Base-by-base conservation (phyloP, 1,140 invertebrate species). In the Teleopsis dalmanni region DNA sequence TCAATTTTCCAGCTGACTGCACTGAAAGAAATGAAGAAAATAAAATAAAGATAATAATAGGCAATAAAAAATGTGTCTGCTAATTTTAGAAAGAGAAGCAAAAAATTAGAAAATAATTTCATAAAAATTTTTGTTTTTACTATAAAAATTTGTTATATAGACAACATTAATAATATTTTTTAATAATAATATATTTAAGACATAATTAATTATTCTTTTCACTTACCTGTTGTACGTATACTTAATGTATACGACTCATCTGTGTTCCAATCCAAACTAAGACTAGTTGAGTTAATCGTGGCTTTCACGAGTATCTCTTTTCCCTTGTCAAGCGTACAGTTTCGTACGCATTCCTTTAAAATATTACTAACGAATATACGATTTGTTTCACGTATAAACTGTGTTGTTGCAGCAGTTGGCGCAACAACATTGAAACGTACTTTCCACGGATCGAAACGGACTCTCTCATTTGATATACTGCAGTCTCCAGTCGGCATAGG, bases 161-260 rank as follows among this genome's bases (percentile, higher is more conserved):
- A n/a, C n/a, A n/a, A n/a, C n/a, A n/a, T n/a, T n/a, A n/a, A n/a
- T n/a, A n/a, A n/a, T n/a, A n/a, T n/a, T n/a, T n/a, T n/a, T n/a
- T n/a, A n/a, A n/a, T n/a, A n/a, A n/a, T n/a, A n/a, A n/a, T n/a
- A n/a, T n/a, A n/a, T n/a, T n/a, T n/a, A n/a, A 4, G 4, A 29
- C n/a, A 13, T 19, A 44, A 19, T 10, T 10, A 13, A 44, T 10
- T 25, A 33, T 37, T 11, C 26, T 2, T 16, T 13, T 6, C 14
- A 44, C 51, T 40, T 60, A 76, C 81, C 80, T 72, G 74, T 76
- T 46, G 73, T 76, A 31, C 70, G 67, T 7, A 84, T 62, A 40
- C 77, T 72, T 41, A 87, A 56, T 22, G 64, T 60, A 55, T 86
- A 86, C 33, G 74, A 67, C 68, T 87, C 84, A 53, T 81, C 75